phyloP scores from a whole-genome alignment of 2,797 vertebrate genomes.

The Enteromius treurensis region DNA sequence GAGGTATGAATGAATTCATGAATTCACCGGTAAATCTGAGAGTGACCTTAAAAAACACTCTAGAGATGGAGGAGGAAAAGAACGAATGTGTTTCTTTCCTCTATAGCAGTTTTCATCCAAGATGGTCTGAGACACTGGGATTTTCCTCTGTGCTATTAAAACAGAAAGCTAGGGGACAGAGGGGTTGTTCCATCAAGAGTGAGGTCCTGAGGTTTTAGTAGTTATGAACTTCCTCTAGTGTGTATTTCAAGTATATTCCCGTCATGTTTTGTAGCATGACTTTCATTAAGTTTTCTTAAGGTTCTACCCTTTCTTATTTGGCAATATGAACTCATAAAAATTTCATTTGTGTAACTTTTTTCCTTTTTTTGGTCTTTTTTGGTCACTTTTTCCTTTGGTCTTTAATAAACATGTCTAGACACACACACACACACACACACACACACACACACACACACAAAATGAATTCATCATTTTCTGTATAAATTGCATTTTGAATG shows the following conservation, averaged over 20 bases:
- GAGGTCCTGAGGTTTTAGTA: constrained; percentile 8
- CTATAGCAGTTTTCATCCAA: constrained; percentile 17
- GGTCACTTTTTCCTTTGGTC: neutral
- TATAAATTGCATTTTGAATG: neutral
- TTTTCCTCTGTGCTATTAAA: constrained; percentile 31
- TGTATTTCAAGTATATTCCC: neutral
- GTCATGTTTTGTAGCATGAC: neutral
- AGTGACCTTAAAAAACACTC: constrained; percentile 46
- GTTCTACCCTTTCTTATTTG: constrained; percentile 19
- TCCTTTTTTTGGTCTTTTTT: neutral
- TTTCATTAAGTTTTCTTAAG: neutral
- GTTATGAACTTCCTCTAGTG: neutral
- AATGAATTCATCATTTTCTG: neutral
- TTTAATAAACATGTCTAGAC: neutral
- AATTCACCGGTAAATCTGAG: constrained; percentile 25
- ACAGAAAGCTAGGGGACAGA: constrained; percentile 5
- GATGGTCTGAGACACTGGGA: constrained; percentile 14
- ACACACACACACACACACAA: neutral
- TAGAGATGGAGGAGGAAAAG: constrained; percentile 23
- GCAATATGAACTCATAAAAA: neutral
- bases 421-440: too few species aligned
- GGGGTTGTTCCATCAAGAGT: constrained; percentile 33
- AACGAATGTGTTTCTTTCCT: constrained; percentile 22
- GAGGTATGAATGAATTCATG: constrained; percentile 47
- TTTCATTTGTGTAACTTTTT: too few species aligned